A percentile compares a stretch with the other conserved stretches of the same genome.
Evolutionary conservation across 2,113 vertebrate genomes (phyloP).

Genomic region (Pseudopodoces humilis): DNA sequence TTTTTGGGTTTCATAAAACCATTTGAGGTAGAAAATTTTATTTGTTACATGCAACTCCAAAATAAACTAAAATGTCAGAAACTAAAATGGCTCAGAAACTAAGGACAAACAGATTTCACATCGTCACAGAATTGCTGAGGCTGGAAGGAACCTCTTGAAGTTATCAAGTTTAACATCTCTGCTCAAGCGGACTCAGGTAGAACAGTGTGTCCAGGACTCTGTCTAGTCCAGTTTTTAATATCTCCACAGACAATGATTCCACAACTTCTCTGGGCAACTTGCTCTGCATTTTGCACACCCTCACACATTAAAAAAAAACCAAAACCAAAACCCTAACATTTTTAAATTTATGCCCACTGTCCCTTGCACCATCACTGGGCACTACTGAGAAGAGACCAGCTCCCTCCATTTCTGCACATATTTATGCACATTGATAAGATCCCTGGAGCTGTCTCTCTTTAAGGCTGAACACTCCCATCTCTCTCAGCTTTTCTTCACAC

Average conservation of each 20-base stretch:
- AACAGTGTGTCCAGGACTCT: not conserved
- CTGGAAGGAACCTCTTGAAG: not conserved
- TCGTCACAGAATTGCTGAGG: not conserved
- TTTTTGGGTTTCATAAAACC: not conserved
- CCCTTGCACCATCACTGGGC: not conserved
- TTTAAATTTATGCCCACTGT: not conserved
- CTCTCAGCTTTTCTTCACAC: not conserved
- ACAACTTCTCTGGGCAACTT: not conserved
- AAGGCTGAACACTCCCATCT: not conserved
- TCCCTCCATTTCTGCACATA: not conserved
- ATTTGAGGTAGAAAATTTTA: not conserved
- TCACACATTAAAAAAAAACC: not conserved
- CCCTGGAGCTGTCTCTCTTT: not conserved
- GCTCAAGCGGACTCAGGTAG: not conserved
- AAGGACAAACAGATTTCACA: not conserved
- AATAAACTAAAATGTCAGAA: not conserved
- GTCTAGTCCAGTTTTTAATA: not conserved
- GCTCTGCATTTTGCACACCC: not conserved
- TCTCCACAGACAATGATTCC: not conserved
- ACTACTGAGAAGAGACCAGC: not conserved
- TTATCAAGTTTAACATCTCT: not conserved
- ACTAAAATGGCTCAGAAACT: not conserved
- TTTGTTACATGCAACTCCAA: not conserved
- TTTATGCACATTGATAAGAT: not conserved
- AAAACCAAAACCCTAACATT: not conserved